Conservation (phyloP, 2,797 vertebrate species). For the Brachyrhaphis roseni region DNA sequence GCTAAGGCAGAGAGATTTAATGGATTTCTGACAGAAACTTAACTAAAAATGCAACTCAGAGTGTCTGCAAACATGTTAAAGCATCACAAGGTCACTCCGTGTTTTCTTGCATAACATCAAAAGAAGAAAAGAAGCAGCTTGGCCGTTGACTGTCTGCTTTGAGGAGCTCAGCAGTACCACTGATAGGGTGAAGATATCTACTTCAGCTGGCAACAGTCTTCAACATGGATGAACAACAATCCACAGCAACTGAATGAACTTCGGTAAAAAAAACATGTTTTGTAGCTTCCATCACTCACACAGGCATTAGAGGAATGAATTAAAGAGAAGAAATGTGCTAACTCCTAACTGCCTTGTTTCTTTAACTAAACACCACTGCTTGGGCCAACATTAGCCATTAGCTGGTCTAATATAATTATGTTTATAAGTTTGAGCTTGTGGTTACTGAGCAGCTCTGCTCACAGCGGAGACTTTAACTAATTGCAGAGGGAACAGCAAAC, state of each 20-base stretch:
- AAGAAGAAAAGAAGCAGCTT: neutral
- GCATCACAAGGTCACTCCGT: neutral
- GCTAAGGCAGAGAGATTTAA: constrained; percentile 58
- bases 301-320: constrained; percentile 3
- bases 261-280: neutral
- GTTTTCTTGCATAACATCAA: constrained; percentile 14
- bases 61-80: constrained; percentile 5
- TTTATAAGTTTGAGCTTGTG: constrained; percentile 3
- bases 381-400: constrained; percentile 12
- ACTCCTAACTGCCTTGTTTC: neutral
- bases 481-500: constrained; percentile 10
- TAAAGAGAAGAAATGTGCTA: neutral
- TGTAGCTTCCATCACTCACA: neutral
- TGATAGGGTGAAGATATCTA: neutral
- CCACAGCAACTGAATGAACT: neutral
- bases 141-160: neutral
- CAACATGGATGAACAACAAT: neutral
- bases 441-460: neutral
- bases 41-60: constrained; percentile 12
- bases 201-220: neutral
- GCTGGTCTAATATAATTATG: neutral
- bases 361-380: neutral
- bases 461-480: constrained; percentile 9
- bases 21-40: constrained; percentile 4
- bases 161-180: neutral